Evolutionary conservation across 1,140 invertebrate species (phyloP).

Genomic region (Drosophila ficusphila): DNA sequence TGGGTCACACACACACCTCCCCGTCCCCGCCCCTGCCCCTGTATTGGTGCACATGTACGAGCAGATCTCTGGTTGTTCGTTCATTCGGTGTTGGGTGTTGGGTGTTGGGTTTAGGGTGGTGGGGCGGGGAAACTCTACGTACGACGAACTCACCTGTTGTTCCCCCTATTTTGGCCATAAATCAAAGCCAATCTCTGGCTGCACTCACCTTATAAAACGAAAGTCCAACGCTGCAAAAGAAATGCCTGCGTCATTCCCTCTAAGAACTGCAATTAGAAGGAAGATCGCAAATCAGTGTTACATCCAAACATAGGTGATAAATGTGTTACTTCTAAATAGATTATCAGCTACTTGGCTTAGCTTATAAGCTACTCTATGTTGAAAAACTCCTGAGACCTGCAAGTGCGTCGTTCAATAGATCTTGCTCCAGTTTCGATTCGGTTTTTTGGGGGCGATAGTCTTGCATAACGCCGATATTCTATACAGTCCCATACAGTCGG

Average conservation of each 20-base stretch:
- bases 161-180: conserved; percentile 11
- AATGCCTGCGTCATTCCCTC: conserved; percentile 84
- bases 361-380: no score
- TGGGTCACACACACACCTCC: conserved; percentile 59
- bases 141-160: conserved; percentile 18
- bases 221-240: conserved; percentile 84
- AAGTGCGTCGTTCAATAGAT: conserved; percentile 25
- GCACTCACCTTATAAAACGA: conserved; percentile 83
- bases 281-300: no score
- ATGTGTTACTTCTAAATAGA: no score
- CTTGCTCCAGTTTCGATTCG: conserved; percentile 32
- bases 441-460: background rate
- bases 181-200: conserved; percentile 7
- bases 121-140: conserved; percentile 1
- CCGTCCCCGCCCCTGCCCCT: conserved; percentile 8
- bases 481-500: no score
- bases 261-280: conserved; percentile 58
- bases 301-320: no score
- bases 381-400: no score
- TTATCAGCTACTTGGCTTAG: no score
- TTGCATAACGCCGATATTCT: conserved; percentile 45
- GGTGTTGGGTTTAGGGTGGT: no score
- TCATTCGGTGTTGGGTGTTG: background rate
- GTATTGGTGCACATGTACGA: background rate
- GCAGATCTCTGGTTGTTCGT: conserved; percentile 15